A percentile compares a stretch with the other conserved stretches of the same genome.
These are phyloP conservation scores for Trinorchestia longiramus DNA, from an alignment of 1,140 invertebrate species.

Conservation along the genomic window DNA sequence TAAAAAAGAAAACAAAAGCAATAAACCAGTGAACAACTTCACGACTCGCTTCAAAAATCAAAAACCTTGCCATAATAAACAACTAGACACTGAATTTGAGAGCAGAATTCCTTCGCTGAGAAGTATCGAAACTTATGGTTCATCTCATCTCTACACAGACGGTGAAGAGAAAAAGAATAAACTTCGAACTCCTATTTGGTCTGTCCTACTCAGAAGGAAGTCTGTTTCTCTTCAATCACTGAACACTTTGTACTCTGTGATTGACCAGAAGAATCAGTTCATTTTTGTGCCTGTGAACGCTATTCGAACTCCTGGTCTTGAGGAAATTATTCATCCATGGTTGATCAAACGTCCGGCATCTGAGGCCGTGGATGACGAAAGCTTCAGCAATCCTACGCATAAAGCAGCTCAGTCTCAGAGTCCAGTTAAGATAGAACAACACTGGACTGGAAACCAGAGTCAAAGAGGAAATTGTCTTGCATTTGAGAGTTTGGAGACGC, in stretches of 20 bases:
- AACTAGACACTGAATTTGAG: background rate
- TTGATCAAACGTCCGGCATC: background rate
- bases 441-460: background rate
- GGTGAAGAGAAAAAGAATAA: background rate
- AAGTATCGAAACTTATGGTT: background rate
- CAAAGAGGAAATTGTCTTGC: background rate
- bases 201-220: background rate
- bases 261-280: background rate
- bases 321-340: background rate
- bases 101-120: background rate
- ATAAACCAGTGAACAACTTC: background rate
- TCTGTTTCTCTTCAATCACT: slow-evolving; percentile 23
- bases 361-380: background rate
- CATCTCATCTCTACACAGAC: background rate
- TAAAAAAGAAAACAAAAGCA: background rate
- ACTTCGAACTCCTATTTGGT: background rate
- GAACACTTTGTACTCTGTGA: background rate
- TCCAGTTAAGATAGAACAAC: background rate
- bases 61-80: background rate
- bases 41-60: background rate
- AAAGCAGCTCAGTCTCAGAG: background rate
- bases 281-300: slow-evolving; percentile 7
- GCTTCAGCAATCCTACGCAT: background rate
- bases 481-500: background rate
- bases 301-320: background rate